These are phyloP conservation scores for Microcebus ravelobensis DNA, from an alignment of 2,113 vertebrate species.

Conservation along the genomic window DNA sequence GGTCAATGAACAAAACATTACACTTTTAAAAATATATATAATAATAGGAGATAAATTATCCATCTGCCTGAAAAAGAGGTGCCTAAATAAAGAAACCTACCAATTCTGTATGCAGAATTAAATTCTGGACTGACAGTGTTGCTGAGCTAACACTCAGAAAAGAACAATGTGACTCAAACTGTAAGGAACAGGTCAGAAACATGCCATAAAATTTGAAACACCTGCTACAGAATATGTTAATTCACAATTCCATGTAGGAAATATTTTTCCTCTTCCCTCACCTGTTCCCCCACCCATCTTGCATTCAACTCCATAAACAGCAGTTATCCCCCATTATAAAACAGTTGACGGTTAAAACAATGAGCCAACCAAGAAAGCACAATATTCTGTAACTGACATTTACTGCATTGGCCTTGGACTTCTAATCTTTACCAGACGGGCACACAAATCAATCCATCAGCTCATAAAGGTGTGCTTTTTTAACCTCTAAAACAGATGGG, in stretches of 20 bases:
- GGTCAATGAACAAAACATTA: conserved; percentile 57
- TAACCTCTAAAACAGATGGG: conserved; percentile 96
- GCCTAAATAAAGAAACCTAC: not conserved
- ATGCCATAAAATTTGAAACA: conserved; percentile 19
- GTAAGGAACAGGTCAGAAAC: not conserved
- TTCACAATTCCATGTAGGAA: conserved; percentile 21
- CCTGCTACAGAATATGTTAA: conserved; percentile 44
- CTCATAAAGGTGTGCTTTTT: conserved; percentile 96
- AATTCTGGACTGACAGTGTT: not conserved
- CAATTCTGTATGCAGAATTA: conserved; percentile 6
- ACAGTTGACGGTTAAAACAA: conserved; percentile 85
- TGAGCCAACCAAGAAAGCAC: conserved; percentile 82
- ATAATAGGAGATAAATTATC: not conserved
- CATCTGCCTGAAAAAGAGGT: not conserved
- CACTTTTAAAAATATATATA: not conserved
- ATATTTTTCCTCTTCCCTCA: conserved; percentile 54
- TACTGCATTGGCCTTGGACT: conserved; percentile 95
- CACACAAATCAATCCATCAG: conserved; percentile 97
- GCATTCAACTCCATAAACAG: conserved; percentile 69
- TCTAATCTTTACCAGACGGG: conserved; percentile 95
- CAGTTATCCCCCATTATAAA: conserved; percentile 79
- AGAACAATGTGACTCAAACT: not conserved
- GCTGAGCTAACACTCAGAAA: conserved; percentile 1
- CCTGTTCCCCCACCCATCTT: conserved; percentile 60
- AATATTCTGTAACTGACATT: conserved; percentile 89